Evolutionary conservation across 2,113 vertebrate genomes (phyloP).

Genomic region (Oreotragus oreotragus): DNA sequence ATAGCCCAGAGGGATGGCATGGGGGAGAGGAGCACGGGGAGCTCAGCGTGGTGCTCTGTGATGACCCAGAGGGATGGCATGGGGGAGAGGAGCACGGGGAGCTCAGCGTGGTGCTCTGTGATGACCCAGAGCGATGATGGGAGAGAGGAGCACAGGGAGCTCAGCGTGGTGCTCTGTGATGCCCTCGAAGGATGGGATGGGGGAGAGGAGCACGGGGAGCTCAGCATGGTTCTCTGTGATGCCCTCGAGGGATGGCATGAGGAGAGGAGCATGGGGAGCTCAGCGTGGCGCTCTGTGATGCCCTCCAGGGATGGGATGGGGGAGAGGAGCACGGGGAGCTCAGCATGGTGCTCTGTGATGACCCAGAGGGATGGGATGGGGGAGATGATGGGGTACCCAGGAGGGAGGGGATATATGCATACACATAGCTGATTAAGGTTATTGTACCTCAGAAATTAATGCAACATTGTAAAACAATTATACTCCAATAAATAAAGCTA

Average conservation of each 20-base stretch:
- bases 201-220: no score
- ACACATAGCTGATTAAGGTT: background rate
- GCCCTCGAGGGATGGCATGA: background rate
- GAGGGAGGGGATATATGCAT: background rate
- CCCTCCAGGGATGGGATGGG: background rate
- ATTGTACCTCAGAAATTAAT: background rate
- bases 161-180: background rate
- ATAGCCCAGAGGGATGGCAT: background rate
- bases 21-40: no score
- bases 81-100: no score
- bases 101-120: background rate
- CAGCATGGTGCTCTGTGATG: fast-evolving
- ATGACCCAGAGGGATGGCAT: background rate
- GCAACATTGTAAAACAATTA: background rate
- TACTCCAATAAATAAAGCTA: background rate
- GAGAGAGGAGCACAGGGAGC: no score
- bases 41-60: background rate
- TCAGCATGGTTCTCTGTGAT: fast-evolving
- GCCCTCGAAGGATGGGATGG: background rate
- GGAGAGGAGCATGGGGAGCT: no score
- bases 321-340: no score
- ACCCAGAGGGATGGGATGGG: background rate
- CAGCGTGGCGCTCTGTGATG: background rate
- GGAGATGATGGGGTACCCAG: background rate
- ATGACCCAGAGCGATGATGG: background rate